phyloP scores from a whole-genome alignment of 2,888 invertebrate species.

The Dendrolimus houi region DNA sequence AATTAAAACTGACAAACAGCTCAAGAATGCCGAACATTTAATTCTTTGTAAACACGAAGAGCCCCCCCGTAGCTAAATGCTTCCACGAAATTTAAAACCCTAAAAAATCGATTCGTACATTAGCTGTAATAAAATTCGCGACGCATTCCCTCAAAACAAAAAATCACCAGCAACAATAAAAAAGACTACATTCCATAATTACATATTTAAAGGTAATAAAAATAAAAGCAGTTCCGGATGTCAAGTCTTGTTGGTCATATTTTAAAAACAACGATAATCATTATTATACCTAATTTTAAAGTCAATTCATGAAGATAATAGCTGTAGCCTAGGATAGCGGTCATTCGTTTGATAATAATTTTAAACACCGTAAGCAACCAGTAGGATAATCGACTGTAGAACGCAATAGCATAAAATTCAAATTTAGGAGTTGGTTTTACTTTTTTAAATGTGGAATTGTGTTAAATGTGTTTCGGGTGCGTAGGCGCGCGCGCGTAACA shows the following conservation, averaged over 20 bases:
- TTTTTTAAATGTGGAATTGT: conserved; percentile 40
- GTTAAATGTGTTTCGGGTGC: conserved; percentile 39
- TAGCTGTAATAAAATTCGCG: conserved; percentile 1
- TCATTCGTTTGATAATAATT: conserved; percentile 37
- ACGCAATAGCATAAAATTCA: conserved; percentile 19
- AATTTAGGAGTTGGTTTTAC: not conserved
- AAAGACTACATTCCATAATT: conserved; percentile 26
- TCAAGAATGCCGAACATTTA: conserved; percentile 24
- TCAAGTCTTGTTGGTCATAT: conserved; percentile 53
- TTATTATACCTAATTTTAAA: conserved; percentile 67
- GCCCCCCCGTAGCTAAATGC: conserved; percentile 21
- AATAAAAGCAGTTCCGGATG: conserved; percentile 54
- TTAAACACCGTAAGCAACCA: conserved; percentile 15
- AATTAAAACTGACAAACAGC: conserved; percentile 47
- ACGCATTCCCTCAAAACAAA: conserved; percentile 2
- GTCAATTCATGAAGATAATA: conserved; percentile 62
- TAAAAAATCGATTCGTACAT: conserved; percentile 10
- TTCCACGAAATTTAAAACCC: conserved; percentile 20
- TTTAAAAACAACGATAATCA: conserved; percentile 64
- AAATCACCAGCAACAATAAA: not conserved
- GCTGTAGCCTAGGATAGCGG: conserved; percentile 45
- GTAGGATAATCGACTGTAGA: conserved; percentile 35
- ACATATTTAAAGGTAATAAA: conserved; percentile 32
- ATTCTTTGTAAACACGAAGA: conserved; percentile 26
- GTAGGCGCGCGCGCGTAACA: conserved; percentile 69